Base-by-base conservation (phyloP, 1,140 invertebrate genomes). In the Bilobella aurantiaca region DNA sequence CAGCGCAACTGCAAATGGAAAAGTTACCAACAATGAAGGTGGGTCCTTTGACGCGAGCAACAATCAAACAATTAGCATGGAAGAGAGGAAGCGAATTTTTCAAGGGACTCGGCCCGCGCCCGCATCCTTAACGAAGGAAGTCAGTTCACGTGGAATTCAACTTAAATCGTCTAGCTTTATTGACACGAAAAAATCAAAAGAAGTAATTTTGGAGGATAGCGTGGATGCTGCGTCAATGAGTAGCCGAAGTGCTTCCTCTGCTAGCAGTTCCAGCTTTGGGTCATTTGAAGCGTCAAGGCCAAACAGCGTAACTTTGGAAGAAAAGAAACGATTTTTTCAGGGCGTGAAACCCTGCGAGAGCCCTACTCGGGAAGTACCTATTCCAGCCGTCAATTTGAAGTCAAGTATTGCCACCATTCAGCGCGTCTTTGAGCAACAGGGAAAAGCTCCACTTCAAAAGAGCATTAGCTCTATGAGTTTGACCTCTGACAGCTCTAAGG, bases 351-450 rank as follows among this genome's bases (percentile, higher is more conserved):
- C 68, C 14, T 64, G 68, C 5, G 66, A 70, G 46, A 70, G 66
- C 32, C 42, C 30, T 21, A 60, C 65, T 0, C 68, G 69, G 25
- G 71, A 73, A 61, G 34, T 58, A n/a, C 71, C 71, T 2, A 61
- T 70, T 14, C 71, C 68, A 21, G 68, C 71, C 0, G 46, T 64
- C n/a, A 73, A 70, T 47, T 28, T 73, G 62, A 70, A 70, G 57
- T 63, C 29, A 21, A 73, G 60, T 34, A 73, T 73, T 60, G 71
- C 71, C n/a, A 67, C 68, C 0, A 73, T 73, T 59, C 71, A 73
- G 57, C 61, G 58, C 56, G 71, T 73, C 1, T 73, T 73, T 62
- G 64, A 73, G 31, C 64, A 72, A 63, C 37, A 23, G 49, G 18
- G 34, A 42, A 8, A 42, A 42, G 25, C 14, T 53, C 25, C 49